Percentiles rank a stretch among this genome's conserved stretches.
Conservation (phyloP, 2,888 invertebrate species). For the Euproctis similis region DNA sequence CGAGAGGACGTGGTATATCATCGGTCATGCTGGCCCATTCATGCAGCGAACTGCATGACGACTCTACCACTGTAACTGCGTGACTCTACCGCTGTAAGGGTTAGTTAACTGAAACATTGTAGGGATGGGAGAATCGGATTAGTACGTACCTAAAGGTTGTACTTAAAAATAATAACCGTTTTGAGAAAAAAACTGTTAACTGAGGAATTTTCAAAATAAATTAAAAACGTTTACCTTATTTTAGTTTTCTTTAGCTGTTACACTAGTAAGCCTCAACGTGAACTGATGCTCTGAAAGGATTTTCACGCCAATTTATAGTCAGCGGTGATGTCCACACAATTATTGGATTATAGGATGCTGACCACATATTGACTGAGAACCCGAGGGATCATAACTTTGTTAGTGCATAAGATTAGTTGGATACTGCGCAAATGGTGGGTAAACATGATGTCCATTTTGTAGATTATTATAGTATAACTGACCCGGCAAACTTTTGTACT, state of each 20-base stretch:
- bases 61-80: too few relatives aligned
- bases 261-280: slow-evolving; percentile 35
- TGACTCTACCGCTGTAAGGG: too few relatives aligned
- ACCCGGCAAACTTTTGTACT: too few relatives aligned
- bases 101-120: too few relatives aligned
- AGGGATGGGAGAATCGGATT: too few relatives aligned
- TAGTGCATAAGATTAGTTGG: slow-evolving; percentile 51
- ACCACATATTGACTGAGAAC: slow-evolving; percentile 57
- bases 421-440: slow-evolving; percentile 14
- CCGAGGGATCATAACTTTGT: slow-evolving; percentile 57
- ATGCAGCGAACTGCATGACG: too few relatives aligned
- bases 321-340: slow-evolving; percentile 42
- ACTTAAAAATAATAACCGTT: too few relatives aligned
- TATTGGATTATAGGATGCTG: slow-evolving; percentile 62
- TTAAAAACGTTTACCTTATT: slow-evolving; percentile 1
- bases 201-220: too few relatives aligned
- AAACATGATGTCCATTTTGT: slow-evolving; percentile 15
- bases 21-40: too few relatives aligned
- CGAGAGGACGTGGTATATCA: too few relatives aligned
- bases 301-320: slow-evolving; percentile 55
- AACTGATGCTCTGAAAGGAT: slow-evolving; percentile 45
- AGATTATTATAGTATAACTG: background rate
- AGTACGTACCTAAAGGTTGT: too few relatives aligned
- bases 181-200: too few relatives aligned
- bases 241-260: slow-evolving; percentile 37